Evolutionary conservation across 2,888 invertebrate genomes (phyloP), one percentile per base, ranked within the genome.

Genomic region (Macaria liturata): DNA sequence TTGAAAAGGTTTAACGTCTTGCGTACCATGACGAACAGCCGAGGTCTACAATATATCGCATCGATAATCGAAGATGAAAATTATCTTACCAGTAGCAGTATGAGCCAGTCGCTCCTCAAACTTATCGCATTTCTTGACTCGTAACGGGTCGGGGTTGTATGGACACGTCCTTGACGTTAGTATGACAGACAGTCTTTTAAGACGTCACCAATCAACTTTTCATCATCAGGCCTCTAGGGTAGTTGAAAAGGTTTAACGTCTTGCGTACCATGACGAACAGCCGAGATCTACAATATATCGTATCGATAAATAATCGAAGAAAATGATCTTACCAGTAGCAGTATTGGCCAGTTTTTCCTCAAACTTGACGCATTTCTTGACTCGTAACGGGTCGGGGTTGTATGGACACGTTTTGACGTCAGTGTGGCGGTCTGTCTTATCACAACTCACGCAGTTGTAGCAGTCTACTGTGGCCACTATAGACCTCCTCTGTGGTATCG

Each of bases 371-470:
- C 89, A 89, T 63, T 72, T 81, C 32, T 71, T 72, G 54, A 68
- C 68, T 59, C 76, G 84, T 0, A 61, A 51, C 3, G 66, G 50
- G 42, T 83, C 78, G 1, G 62, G 57, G 3, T 73, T 70, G 20
- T 68, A 69, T 0, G 84, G 82, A 49, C 89, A 89, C 4, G 62
- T 46, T 62, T 81, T 85, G 0, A 9, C 42, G n/a, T 62, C 49
- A 0, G 82, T 78, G 43, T 80, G 0, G 20, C 20, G 20, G 20
- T 57, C 43, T 0, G 60, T 42, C 4, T 5, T 42, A 1, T 77
- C 67, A 42, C 89, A 90, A 61, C 84, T 81, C 0, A 74, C 74
- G 62, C 90, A 90, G 3, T 74, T 62, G 63, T 76, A 80, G 60
- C 89, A 89, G 43, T 77, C 73, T 0, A 69, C 65, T 34, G 44